phyloP scores from a whole-genome alignment of 2,888 invertebrate genomes.

The Dasypogon diadema region DNA sequence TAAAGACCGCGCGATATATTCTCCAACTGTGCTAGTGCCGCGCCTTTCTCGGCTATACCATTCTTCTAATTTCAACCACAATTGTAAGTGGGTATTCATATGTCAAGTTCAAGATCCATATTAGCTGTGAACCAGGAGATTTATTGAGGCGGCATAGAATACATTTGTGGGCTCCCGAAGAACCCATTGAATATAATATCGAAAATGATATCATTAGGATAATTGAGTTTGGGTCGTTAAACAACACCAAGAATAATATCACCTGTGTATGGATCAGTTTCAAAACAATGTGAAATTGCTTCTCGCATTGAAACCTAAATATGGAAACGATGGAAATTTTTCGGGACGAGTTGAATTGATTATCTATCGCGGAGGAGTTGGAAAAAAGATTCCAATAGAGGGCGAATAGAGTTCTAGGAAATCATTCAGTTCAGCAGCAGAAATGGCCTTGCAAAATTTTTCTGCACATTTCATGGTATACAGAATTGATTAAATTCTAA shows the following conservation, averaged over 20 bases:
- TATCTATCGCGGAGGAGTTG: no score
- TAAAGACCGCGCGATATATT: background rate
- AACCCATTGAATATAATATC: no score
- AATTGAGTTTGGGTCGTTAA: constrained; percentile 39
- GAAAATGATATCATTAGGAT: constrained; percentile 3
- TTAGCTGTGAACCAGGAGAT: constrained; percentile 37
- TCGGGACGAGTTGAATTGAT: no score
- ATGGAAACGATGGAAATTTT: constrained; percentile 2
- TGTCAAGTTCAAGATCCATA: constrained; percentile 48
- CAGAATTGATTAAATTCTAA: constrained; percentile 22
- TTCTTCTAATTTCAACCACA: constrained; percentile 27
- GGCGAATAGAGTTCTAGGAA: no score
- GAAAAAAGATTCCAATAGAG: no score
- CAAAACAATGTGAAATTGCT: constrained; percentile 29
- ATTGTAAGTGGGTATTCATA: constrained; percentile 48
- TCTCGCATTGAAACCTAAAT: constrained; percentile 7
- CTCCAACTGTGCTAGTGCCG: background rate
- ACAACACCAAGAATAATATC: constrained; percentile 21
- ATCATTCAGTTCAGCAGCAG: background rate
- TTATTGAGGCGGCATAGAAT: constrained; percentile 40
- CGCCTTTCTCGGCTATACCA: background rate
- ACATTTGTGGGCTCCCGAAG: background rate
- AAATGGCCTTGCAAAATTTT: no score
- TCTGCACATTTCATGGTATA: background rate
- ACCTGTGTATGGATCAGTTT: constrained; percentile 12